Conservation (phyloP, 2,113 vertebrate species). For the Symphodus melops region DNA sequence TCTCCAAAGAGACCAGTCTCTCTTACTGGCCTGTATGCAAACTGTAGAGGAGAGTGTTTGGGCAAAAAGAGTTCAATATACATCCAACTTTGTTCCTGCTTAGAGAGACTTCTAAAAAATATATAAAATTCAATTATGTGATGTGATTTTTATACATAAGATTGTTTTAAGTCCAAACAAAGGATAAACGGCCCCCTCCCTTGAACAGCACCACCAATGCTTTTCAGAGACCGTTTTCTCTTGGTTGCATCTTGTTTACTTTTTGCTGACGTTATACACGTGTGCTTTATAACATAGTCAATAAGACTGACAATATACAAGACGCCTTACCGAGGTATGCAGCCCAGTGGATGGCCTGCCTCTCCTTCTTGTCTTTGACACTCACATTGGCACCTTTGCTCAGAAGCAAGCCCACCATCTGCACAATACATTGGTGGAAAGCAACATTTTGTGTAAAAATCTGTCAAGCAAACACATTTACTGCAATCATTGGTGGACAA, state of each 20-base stretch:
- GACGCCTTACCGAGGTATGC: slow-evolving; percentile 88
- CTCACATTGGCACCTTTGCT: slow-evolving; percentile 90
- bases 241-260: neutral
- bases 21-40: neutral
- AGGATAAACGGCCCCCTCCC: too few relatives aligned
- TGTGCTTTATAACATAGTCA: neutral
- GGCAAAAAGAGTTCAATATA: neutral
- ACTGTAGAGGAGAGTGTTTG: neutral
- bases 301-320: neutral
- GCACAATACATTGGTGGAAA: neutral
- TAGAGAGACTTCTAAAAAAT: too few relatives aligned
- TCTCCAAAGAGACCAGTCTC: neutral
- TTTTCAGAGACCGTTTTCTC: neutral
- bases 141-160: too few relatives aligned
- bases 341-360: slow-evolving; percentile 95
- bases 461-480: neutral
- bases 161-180: too few relatives aligned
- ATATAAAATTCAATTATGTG: too few relatives aligned
- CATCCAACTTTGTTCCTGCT: too few relatives aligned
- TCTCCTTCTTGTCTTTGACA: slow-evolving; percentile 93
- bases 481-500: neutral
- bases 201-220: neutral
- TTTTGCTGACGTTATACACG: neutral
- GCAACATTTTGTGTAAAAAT: neutral
- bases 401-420: slow-evolving; percentile 95